phyloP scores from a whole-genome alignment of 2,888 invertebrate genomes.

The Apamea anceps region DNA sequence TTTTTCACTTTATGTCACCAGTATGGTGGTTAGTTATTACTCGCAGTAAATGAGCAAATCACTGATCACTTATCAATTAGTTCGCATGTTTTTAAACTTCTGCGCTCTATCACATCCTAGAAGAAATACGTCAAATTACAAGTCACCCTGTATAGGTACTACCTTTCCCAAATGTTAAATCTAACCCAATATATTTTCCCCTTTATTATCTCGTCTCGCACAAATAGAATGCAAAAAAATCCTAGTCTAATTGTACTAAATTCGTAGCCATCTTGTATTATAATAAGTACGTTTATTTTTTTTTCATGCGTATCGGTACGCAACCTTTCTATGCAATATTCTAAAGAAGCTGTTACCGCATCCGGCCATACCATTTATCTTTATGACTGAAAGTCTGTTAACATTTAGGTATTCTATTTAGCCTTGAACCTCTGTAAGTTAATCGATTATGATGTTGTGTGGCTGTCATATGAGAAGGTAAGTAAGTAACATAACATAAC shows the following conservation, averaged over 20 bases:
- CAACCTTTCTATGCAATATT: conserved; percentile 39
- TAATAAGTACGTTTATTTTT: conserved; percentile 26
- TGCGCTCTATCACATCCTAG: too few relatives aligned
- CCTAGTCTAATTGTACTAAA: not conserved
- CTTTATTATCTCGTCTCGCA: not conserved
- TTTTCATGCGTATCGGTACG: conserved; percentile 4
- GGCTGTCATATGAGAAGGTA: not conserved
- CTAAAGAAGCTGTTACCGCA: conserved; percentile 34
- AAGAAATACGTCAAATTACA: too few relatives aligned
- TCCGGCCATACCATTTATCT: conserved; percentile 46
- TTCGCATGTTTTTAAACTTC: too few relatives aligned
- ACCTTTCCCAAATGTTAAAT: too few relatives aligned
- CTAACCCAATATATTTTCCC: too few relatives aligned
- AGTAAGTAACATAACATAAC: not conserved
- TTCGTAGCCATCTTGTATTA: not conserved
- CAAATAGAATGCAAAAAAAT: not conserved
- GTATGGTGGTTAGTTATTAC: too few relatives aligned
- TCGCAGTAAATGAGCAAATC: too few relatives aligned
- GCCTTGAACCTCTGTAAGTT: conserved; percentile 3
- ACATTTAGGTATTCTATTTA: conserved; percentile 17
- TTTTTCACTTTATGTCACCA: too few relatives aligned
- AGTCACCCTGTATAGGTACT: too few relatives aligned
- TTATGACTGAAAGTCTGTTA: conserved; percentile 34
- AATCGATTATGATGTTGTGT: not conserved
- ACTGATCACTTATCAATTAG: too few relatives aligned